phyloP scores from a whole-genome alignment of 1,140 invertebrate genomes.

The Bactericera cockerelli region DNA sequence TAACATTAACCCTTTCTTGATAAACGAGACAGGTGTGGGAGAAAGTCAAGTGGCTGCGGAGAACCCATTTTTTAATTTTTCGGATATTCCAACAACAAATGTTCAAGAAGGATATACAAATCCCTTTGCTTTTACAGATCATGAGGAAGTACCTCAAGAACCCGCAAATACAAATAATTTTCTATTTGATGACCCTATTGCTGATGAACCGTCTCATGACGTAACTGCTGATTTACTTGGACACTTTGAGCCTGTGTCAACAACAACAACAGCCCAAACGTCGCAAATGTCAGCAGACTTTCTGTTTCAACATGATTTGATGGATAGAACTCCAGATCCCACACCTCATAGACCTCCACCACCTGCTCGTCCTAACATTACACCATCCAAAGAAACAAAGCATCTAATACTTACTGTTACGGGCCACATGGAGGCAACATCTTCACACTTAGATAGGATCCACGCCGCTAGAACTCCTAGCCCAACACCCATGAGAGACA shows the following conservation, averaged over 20 bases:
- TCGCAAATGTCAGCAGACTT: slow-evolving; percentile 19
- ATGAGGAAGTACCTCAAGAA: slow-evolving; percentile 14
- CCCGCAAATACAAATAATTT: not conserved
- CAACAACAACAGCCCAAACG: not conserved
- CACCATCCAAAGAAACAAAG: slow-evolving; percentile 57
- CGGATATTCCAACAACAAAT: not conserved
- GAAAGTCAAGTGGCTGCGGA: slow-evolving; percentile 22
- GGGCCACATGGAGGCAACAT: slow-evolving; percentile 74
- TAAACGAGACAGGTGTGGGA: slow-evolving; percentile 38
- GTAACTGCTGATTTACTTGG: slow-evolving; percentile 18
- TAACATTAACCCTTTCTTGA: slow-evolving; percentile 51
- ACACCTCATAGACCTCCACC: slow-evolving; percentile 29
- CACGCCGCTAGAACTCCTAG: slow-evolving; percentile 65
- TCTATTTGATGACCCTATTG: not conserved
- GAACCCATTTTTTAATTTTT: slow-evolving; percentile 36
- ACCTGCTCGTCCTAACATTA: slow-evolving; percentile 37
- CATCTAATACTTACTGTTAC: slow-evolving; percentile 71
- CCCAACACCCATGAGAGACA: slow-evolving; percentile 57
- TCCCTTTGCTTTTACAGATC: slow-evolving; percentile 37
- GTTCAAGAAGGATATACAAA: slow-evolving; percentile 29
- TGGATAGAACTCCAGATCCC: slow-evolving; percentile 14
- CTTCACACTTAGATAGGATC: slow-evolving; percentile 63
- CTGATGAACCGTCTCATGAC: not conserved
- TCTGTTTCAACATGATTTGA: slow-evolving; percentile 15
- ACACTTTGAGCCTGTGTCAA: not conserved